Evolutionary conservation across 1,140 invertebrate species (phyloP).

Genomic region (Drosophila ironensis): DNA sequence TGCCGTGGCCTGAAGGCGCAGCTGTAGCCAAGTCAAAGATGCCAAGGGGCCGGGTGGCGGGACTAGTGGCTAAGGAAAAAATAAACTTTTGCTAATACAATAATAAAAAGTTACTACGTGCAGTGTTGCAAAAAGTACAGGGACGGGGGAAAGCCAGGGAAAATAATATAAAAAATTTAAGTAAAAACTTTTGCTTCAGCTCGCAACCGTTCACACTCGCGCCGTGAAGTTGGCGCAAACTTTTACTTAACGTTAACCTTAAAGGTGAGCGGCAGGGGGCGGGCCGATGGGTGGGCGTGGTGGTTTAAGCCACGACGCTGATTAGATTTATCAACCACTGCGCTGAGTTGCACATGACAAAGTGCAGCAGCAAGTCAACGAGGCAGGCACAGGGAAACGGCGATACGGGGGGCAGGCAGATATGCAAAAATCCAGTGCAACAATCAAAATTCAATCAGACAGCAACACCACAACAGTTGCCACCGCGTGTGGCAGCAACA

Average conservation of each 20-base stretch:
- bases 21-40: constrained; percentile 56
- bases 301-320: constrained; percentile 65
- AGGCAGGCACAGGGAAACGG: neutral
- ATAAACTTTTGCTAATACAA: constrained; percentile 75
- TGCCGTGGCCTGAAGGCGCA: constrained; percentile 26
- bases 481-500: constrained; percentile 63
- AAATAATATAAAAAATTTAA: constrained; percentile 61
- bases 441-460: constrained; percentile 76
- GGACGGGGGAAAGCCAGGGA: neutral
- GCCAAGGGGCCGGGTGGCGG: neutral
- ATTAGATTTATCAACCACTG: constrained; percentile 75
- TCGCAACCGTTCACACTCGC: constrained; percentile 26
- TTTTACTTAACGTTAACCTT: constrained; percentile 65
- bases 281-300: neutral
- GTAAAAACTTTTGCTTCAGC: constrained; percentile 51
- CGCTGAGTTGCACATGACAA: constrained; percentile 61
- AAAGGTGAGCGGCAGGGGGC: constrained; percentile 37
- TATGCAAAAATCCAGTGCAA: constrained; percentile 61
- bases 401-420: neutral
- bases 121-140: constrained; percentile 47
- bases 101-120: constrained; percentile 75
- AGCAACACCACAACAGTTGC: constrained; percentile 67
- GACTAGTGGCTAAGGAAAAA: constrained; percentile 24
- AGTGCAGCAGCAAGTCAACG: neutral
- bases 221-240: constrained; percentile 53